Evolutionary conservation across 2,797 vertebrate genomes (phyloP).

Genomic region (Bothrops alternatus): DNA sequence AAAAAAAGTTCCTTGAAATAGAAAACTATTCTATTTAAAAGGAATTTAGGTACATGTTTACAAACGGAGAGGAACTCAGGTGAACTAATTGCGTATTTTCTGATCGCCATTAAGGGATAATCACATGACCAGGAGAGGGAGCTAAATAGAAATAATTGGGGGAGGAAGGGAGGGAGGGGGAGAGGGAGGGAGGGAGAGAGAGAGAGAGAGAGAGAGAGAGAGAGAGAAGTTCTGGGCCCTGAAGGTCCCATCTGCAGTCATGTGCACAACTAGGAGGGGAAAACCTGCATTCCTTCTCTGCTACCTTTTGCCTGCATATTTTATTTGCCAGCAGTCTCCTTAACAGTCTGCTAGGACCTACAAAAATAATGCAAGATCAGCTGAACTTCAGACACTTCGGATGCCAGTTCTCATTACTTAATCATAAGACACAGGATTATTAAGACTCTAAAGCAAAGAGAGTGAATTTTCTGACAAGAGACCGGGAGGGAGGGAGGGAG

Average conservation of each 20-base stretch:
- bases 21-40: not conserved
- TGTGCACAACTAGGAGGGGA: not conserved
- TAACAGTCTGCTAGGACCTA: conserved; percentile 59
- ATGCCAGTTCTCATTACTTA: conserved; percentile 76
- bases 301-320: conserved; percentile 39
- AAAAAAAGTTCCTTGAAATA: not conserved
- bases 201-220: accelerated
- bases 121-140: not conserved
- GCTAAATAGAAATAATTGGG: not conserved
- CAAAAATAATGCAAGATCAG: conserved; percentile 73
- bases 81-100: not conserved
- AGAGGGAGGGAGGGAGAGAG: accelerated
- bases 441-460: conserved; percentile 64
- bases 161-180: too few species aligned
- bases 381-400: conserved; percentile 68
- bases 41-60: not conserved
- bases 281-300: conserved; percentile 34
- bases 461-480: conserved; percentile 59
- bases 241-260: not conserved
- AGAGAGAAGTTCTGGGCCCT: not conserved
- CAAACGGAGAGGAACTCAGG: not conserved
- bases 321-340: conserved; percentile 59
- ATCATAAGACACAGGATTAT: conserved; percentile 73
- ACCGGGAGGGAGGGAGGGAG: conserved; percentile 34
- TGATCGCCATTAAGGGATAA: not conserved